Conservation (phyloP, 1,140 invertebrate genomes). For the Leptinotarsa lineolata region DNA sequence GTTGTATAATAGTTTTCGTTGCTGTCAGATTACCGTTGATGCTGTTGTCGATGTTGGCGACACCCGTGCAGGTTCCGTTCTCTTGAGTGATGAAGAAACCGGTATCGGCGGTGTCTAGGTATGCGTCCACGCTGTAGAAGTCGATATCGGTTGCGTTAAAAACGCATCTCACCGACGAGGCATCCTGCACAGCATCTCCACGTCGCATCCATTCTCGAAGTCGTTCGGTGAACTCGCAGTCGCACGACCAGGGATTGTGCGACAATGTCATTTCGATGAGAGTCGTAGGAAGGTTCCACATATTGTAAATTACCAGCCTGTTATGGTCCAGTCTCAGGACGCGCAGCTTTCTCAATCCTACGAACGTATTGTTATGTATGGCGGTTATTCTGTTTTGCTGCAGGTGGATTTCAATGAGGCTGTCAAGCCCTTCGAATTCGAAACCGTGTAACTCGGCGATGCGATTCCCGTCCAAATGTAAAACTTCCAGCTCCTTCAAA, state of each 20-base stretch:
- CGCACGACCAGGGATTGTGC: constrained; percentile 86
- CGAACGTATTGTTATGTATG: constrained; percentile 81
- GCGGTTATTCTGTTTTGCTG: constrained; percentile 70
- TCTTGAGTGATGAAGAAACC: constrained; percentile 63
- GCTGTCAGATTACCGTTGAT: constrained; percentile 68
- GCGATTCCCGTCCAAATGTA: constrained; percentile 64
- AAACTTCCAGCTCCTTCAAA: constrained; percentile 75
- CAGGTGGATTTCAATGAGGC: constrained; percentile 67
- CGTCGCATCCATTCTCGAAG: constrained; percentile 78
- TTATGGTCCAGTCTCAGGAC: constrained; percentile 80
- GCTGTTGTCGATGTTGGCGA: constrained; percentile 69
- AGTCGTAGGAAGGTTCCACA: constrained; percentile 74
- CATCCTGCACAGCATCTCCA: constrained; percentile 67
- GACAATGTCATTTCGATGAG: constrained; percentile 73
- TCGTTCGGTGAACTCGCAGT: constrained; percentile 80
- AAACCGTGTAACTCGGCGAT: constrained; percentile 76
- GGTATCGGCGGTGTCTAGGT: constrained; percentile 59
- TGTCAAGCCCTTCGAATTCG: constrained; percentile 72
- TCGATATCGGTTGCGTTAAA: constrained; percentile 65
- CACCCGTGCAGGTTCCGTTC: constrained; percentile 65
- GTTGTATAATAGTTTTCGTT: constrained; percentile 73
- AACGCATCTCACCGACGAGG: constrained; percentile 65
- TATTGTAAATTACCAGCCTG: constrained; percentile 69
- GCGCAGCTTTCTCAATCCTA: constrained; percentile 69
- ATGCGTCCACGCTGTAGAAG: constrained; percentile 62